A percentile compares a stretch with the other conserved stretches of the same genome.
Evolutionary conservation across 2,113 vertebrate species (phyloP).

Genomic region (Hyaena hyaena): DNA sequence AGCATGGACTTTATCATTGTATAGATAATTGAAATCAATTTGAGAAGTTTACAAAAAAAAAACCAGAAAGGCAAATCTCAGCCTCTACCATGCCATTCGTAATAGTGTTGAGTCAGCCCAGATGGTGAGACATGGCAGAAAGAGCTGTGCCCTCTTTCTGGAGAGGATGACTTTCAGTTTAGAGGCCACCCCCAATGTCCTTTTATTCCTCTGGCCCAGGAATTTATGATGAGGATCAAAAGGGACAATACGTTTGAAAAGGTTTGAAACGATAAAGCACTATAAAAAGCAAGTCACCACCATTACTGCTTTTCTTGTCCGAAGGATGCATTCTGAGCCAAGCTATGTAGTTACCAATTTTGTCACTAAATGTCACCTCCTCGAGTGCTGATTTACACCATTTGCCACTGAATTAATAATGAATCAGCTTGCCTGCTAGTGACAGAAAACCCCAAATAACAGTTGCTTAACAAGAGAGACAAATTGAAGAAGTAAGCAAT

Average conservation of each 20-base stretch:
- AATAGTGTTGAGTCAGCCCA: neutral
- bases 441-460: constrained; percentile 47
- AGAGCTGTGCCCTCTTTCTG: neutral
- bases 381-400: neutral
- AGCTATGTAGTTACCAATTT: neutral
- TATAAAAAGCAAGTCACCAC: neutral
- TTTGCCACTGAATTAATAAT: constrained; percentile 29
- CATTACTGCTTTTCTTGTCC: neutral
- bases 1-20: neutral
- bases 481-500: neutral
- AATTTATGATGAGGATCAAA: constrained; percentile 42
- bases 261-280: constrained; percentile 1
- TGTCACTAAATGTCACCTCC: neutral
- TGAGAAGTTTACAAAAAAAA: neutral
- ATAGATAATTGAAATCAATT: neutral
- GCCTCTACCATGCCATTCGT: neutral
- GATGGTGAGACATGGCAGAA: neutral
- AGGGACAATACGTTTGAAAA: constrained; percentile 10
- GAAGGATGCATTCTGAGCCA: neutral
- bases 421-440: neutral
- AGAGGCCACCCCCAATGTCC: neutral
- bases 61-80: neutral
- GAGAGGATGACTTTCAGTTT: neutral
- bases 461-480: constrained; percentile 1
- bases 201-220: constrained; percentile 1